Conservation (phyloP, 2,888 invertebrate species). For the Tetanocera ferruginea region DNA sequence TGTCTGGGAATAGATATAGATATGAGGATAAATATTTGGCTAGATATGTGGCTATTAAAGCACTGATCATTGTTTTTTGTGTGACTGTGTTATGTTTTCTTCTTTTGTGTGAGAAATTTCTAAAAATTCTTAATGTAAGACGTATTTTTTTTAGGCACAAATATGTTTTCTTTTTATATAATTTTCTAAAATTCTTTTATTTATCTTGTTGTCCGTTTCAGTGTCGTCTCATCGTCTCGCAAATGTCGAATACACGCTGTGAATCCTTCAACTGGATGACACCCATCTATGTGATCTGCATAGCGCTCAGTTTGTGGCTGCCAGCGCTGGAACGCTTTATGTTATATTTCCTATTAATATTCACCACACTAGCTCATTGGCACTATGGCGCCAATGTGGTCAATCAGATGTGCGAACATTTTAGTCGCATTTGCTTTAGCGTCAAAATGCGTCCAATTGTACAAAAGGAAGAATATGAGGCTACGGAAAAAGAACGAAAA, state of each 20-base stretch:
- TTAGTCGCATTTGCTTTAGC: constrained; percentile 88
- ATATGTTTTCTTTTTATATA: constrained; percentile 9
- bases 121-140: too few species aligned
- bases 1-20: too few species aligned
- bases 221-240: constrained; percentile 97
- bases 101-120: too few species aligned
- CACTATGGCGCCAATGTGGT: constrained; percentile 95
- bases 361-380: constrained; percentile 84
- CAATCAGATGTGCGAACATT: constrained; percentile 95
- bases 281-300: constrained; percentile 61
- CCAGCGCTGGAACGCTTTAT: constrained; percentile 76
- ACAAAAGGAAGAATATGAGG: constrained; percentile 16
- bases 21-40: too few species aligned
- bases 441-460: constrained; percentile 57
- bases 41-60: too few species aligned
- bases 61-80: too few species aligned
- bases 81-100: too few species aligned
- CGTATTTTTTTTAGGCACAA: too few species aligned
- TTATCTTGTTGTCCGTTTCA: constrained; percentile 65
- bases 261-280: constrained; percentile 76
- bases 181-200: constrained; percentile 6
- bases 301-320: constrained; percentile 62
- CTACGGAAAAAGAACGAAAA: not conserved
- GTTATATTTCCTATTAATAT: constrained; percentile 79
- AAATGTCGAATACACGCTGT: constrained; percentile 96